Conservation (phyloP, 2,888 invertebrate genomes). For the Agrenia bidenticulata region DNA sequence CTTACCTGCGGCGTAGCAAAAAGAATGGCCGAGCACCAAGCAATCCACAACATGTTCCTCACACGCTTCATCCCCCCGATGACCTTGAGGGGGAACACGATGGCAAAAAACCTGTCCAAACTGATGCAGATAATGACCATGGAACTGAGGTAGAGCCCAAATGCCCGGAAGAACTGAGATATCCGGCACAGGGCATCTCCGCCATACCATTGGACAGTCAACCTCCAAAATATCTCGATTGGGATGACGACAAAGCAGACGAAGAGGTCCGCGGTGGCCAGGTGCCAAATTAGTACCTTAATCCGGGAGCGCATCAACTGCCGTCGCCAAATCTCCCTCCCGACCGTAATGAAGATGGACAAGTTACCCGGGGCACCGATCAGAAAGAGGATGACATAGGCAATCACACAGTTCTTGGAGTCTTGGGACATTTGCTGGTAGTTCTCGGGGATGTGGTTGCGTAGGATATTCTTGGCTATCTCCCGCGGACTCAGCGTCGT, state of each 20-base stretch:
- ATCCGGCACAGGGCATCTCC: conserved; percentile 73
- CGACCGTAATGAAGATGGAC: conserved; percentile 66
- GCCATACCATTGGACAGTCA: conserved; percentile 75
- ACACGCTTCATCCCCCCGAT: conserved; percentile 69
- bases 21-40: conserved; percentile 68
- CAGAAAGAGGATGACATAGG: conserved; percentile 66
- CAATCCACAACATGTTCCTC: conserved; percentile 68
- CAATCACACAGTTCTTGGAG: conserved; percentile 58
- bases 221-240: conserved; percentile 61
- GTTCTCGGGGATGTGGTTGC: conserved; percentile 18
- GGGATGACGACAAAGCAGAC: conserved; percentile 79
- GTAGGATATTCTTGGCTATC: not conserved
- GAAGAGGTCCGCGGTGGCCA: conserved; percentile 75
- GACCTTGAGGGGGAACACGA: conserved; percentile 66
- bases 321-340: conserved; percentile 65
- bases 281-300: conserved; percentile 66
- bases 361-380: conserved; percentile 72
- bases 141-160: conserved; percentile 75
- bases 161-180: conserved; percentile 71
- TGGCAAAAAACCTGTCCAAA: conserved; percentile 75
- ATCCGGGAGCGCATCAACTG: conserved; percentile 69
- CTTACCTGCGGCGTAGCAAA: conserved; percentile 72
- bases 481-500: not conserved
- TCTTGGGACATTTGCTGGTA: conserved; percentile 28
- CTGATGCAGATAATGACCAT: conserved; percentile 76